Percentiles rank a stretch among this genome's conserved stretches.
These are phyloP conservation scores for Cebidichthys violaceus DNA, from an alignment of 2,113 vertebrate species.

Conservation along the genomic window DNA sequence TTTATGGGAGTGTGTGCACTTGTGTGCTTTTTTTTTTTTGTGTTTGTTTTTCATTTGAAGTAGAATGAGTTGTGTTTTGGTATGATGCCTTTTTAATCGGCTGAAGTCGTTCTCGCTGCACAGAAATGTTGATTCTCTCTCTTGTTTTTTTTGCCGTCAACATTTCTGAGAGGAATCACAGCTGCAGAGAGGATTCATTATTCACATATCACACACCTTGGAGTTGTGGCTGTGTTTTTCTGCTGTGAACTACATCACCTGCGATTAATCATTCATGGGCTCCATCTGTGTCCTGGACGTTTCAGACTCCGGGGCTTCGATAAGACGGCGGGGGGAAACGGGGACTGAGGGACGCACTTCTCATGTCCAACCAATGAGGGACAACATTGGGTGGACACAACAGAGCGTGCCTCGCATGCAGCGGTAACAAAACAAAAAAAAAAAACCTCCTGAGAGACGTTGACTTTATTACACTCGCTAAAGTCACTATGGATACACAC, in stretches of 20 bases:
- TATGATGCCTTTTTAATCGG: neutral
- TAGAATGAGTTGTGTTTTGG: neutral
- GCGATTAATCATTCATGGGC: constrained; percentile 76
- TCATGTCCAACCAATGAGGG: constrained; percentile 21
- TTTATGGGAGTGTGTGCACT: neutral
- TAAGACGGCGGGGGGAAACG: constrained; percentile 19
- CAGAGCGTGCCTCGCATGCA: constrained; percentile 1
- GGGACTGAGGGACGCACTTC: constrained; percentile 20
- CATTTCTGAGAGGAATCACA: neutral
- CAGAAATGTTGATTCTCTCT: neutral
- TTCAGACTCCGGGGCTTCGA: constrained; percentile 47
- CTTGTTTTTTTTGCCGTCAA: neutral
- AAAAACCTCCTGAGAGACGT: neutral
- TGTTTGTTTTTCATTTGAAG: neutral
- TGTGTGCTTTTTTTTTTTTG: constrained; percentile 25
- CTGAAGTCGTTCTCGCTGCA: neutral
- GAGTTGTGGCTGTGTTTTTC: constrained; percentile 54
- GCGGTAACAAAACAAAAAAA: constrained; percentile 16
- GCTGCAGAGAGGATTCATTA: constrained; percentile 56
- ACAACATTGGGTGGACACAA: neutral
- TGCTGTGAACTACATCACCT: constrained; percentile 64
- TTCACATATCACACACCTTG: constrained; percentile 57
- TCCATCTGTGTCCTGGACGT: constrained; percentile 69
- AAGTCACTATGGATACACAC: constrained; percentile 4
- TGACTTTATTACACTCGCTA: constrained; percentile 3